Percentiles rank a stretch among this genome's conserved stretches.
Conservation (phyloP, 1,140 invertebrate species). For the Lordiphosa stackelbergi region DNA sequence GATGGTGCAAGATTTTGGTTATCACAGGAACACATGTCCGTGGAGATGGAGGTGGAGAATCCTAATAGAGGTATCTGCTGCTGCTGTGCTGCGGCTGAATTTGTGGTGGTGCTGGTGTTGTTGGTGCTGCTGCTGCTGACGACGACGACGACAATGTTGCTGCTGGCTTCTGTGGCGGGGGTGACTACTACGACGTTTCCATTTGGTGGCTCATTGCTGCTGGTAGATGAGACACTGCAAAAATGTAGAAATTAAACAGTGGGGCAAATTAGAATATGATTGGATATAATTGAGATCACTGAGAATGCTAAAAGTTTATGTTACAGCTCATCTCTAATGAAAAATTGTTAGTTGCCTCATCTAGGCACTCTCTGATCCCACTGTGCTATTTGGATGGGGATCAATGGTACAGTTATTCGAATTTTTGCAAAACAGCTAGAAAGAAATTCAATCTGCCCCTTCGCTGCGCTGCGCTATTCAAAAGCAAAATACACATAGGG, state of each 20-base stretch:
- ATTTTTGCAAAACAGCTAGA: slow-evolving; percentile 28
- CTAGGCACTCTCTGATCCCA: slow-evolving; percentile 1
- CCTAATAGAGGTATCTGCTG: slow-evolving; percentile 4
- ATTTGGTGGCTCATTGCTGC: slow-evolving; percentile 37
- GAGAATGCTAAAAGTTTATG: too few relatives aligned
- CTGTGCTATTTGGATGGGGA: slow-evolving; percentile 12
- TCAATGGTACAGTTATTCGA: neutral
- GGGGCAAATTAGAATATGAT: neutral
- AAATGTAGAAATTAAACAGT: slow-evolving; percentile 16
- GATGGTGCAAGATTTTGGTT: slow-evolving; percentile 34
- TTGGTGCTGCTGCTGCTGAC: slow-evolving; percentile 24
- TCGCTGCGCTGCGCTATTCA: neutral
- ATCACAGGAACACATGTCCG: slow-evolving; percentile 46
- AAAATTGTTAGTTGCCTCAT: neutral
- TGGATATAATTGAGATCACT: neutral
- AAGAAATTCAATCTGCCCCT: slow-evolving; percentile 36
- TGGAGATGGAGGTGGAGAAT: slow-evolving; percentile 1
- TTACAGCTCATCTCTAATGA: too few relatives aligned
- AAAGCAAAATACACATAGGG: slow-evolving; percentile 42
- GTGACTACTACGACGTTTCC: slow-evolving; percentile 26
- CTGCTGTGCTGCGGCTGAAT: slow-evolving; percentile 13
- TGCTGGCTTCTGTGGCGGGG: slow-evolving; percentile 28
- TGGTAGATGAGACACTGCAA: slow-evolving; percentile 46
- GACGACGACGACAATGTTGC: slow-evolving; percentile 27
- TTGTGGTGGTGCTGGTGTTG: slow-evolving; percentile 14